A percentile compares a stretch with the other conserved stretches of the same genome.
These are phyloP conservation scores for Drosophila parvula DNA, from an alignment of 1,140 invertebrate genomes.

Conservation along the genomic window DNA sequence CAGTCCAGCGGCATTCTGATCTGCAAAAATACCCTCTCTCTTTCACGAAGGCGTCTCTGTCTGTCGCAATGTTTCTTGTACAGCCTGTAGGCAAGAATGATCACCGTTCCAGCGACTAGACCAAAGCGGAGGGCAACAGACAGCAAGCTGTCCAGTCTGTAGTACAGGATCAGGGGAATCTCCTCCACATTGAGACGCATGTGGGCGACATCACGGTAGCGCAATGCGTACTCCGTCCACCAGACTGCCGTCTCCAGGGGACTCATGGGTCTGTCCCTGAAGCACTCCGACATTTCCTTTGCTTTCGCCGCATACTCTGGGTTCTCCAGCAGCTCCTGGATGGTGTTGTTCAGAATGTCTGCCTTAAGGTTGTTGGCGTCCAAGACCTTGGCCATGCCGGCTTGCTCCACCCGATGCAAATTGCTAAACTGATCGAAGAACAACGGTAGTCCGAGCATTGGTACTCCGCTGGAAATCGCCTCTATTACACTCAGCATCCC, in stretches of 20 bases:
- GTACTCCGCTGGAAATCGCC: constrained; percentile 22
- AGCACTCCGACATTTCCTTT: constrained; percentile 84
- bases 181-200: constrained; percentile 77
- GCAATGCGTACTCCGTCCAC: constrained; percentile 87
- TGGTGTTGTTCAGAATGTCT: constrained; percentile 5
- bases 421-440: constrained; percentile 57
- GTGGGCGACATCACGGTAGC: constrained; percentile 66
- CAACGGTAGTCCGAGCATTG: constrained; percentile 46
- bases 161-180: constrained; percentile 31
- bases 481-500: constrained; percentile 48
- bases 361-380: constrained; percentile 18
- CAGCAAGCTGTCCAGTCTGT: constrained; percentile 21
- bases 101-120: constrained; percentile 3
- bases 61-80: neutral
- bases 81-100: constrained; percentile 5
- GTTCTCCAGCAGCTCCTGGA: constrained; percentile 27
- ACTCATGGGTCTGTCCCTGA: constrained; percentile 85
- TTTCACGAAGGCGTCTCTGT: neutral
- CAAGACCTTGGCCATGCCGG: constrained; percentile 85
- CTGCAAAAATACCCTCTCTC: neutral
- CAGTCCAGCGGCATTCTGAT: neutral
- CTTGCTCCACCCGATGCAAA: constrained; percentile 48
- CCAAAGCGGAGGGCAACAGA: constrained; percentile 15
- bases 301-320: constrained; percentile 24
- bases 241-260: constrained; percentile 86